A percentile compares a stretch with the other conserved stretches of the same genome.
These are phyloP conservation scores for Nothoprocta pentlandii DNA, from an alignment of 2,113 vertebrate species.

Conservation along the genomic window DNA sequence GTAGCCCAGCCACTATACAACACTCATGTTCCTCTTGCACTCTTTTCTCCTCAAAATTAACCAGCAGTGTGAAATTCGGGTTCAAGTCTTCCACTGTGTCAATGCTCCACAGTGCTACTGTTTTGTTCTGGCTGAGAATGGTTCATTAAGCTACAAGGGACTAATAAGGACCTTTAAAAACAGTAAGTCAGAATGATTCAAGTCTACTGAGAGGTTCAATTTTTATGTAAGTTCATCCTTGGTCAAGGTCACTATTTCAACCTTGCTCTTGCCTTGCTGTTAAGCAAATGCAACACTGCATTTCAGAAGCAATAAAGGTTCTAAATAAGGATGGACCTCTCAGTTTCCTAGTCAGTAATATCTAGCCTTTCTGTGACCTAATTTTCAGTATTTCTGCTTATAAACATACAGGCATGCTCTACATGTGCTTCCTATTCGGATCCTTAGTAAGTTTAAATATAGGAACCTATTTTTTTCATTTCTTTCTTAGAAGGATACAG, in stretches of 20 bases:
- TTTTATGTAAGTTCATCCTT: neutral
- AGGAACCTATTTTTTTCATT: neutral
- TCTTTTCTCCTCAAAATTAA: neutral
- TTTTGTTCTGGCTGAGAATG: neutral
- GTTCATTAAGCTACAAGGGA: neutral
- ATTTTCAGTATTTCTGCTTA: neutral
- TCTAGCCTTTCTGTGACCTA: neutral
- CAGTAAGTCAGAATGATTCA: neutral
- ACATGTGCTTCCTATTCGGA: neutral
- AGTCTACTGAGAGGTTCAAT: neutral
- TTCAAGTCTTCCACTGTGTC: neutral
- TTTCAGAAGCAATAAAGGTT: neutral
- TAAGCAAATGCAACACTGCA: neutral
- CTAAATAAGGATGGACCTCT: neutral
- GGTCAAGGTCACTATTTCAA: neutral
- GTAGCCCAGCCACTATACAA: neutral
- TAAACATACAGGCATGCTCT: neutral
- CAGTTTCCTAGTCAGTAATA: neutral
- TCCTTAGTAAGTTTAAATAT: neutral
- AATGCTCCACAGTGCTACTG: neutral
- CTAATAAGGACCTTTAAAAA: conserved; percentile 13
- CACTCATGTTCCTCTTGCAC: neutral
- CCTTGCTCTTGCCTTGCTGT: neutral
- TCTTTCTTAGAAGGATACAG: neutral
- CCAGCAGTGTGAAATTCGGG: neutral